Evolutionary conservation across 2,888 invertebrate genomes (phyloP), one percentile per base, ranked within the genome.

Genomic region (Noctua pronuba): DNA sequence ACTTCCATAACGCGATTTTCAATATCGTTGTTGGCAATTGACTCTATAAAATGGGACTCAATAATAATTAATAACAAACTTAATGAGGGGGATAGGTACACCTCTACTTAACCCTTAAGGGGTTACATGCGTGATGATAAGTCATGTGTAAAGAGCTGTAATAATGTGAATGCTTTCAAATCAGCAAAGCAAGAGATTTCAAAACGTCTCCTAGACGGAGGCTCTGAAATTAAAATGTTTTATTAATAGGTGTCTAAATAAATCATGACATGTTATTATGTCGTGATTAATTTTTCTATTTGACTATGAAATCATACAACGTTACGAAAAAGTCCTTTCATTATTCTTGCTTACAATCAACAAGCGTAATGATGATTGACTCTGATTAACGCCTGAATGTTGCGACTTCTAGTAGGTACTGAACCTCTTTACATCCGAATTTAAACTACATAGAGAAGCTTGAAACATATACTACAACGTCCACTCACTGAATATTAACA

Each of bases 401-500:
- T 70, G 21, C 11, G 2, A 28, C 41, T 55, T 41, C 0, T 1
- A 41, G 1, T 49, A 35, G 8, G 13, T 52, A 68, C 28, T 28
- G 55, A 68, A 81, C 55, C 46, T 24, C 7, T 55, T 49, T 21
- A 64, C 5, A 64, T 44, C 6, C 1, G 13, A 62, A 58, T 69
- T 35, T 1, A 72, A 28, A 21, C 41, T 62, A 13, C 55, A 28
- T 41, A 24, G 10, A 58, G 16, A 70, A 62, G 24, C 67, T 49
- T 62, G 41, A 62, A 64, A 16, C 52, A 28, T 58, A 58, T 38
- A 69, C 58, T 49, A 49, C 28, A 46, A 41, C 62, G 35, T 44
- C 16, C 35, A 66, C 44, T 44, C 38, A 49, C 46, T 41, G 21
- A 66, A 70, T 67, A 82, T 82, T 46, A 71, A 82, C 82, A 78